phyloP scores from a whole-genome alignment of 2,888 invertebrate genomes.

The Calameuta idolon region DNA sequence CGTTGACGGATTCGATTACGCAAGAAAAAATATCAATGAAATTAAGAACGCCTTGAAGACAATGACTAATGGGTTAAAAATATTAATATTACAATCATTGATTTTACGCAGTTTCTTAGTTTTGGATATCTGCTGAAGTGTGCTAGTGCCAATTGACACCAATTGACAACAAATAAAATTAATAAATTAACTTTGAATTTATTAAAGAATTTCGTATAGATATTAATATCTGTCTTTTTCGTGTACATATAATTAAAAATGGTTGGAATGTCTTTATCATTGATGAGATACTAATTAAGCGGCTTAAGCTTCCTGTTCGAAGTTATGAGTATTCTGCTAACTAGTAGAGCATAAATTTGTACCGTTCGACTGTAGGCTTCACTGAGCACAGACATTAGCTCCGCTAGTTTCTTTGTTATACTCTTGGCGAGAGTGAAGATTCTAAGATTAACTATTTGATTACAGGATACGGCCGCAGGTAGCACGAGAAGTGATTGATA shows the following conservation, averaged over 20 bases:
- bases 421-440: neutral
- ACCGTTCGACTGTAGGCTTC: neutral
- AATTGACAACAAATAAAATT: neutral
- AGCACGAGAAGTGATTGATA: conserved; percentile 91
- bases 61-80: neutral
- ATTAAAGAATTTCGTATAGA: neutral
- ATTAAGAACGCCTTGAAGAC: neutral
- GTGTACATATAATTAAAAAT: neutral
- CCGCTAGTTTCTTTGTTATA: neutral
- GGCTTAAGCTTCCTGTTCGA: neutral
- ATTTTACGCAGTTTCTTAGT: neutral
- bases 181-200: neutral
- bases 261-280: neutral
- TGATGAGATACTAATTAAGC: neutral
- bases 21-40: neutral
- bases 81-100: neutral
- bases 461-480: conserved; percentile 94
- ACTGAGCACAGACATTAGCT: neutral
- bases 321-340: neutral
- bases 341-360: neutral
- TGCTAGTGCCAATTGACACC: neutral
- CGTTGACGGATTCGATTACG: neutral
- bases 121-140: neutral
- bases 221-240: neutral
- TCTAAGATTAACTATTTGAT: conserved; percentile 35